A percentile compares a stretch with the other conserved stretches of the same genome.
These are phyloP conservation scores for Nebria ingens DNA, from an alignment of 1,140 invertebrate species.

Conservation along the genomic window DNA sequence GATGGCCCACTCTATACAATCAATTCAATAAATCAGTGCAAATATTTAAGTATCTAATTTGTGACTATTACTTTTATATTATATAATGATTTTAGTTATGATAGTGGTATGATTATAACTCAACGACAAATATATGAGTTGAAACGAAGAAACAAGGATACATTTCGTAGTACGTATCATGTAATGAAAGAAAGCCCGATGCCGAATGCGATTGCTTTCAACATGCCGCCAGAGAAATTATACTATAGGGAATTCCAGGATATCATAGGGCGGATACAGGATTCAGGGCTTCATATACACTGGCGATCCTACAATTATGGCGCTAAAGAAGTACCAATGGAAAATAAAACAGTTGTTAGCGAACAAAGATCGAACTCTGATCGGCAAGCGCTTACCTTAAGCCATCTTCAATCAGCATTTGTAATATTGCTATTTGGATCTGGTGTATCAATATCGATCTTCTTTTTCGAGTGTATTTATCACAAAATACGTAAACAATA, in stretches of 20 bases:
- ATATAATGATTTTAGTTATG: not conserved
- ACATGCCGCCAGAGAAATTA: not conserved
- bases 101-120: not conserved
- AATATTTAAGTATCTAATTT: no score
- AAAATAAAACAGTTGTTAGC: not conserved
- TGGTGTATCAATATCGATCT: not conserved
- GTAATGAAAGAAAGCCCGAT: not conserved
- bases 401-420: not conserved
- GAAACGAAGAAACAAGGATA: not conserved
- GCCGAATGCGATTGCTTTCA: not conserved
- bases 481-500: not conserved
- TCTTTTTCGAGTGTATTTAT: not conserved
- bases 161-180: not conserved
- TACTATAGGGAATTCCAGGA: not conserved
- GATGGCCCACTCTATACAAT: no score
- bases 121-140: not conserved
- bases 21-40: no score
- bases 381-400: not conserved
- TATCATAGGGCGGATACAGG: not conserved
- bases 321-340: not conserved
- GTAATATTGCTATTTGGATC: not conserved
- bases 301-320: not conserved
- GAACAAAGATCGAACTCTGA: not conserved
- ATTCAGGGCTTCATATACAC: not conserved
- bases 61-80: not conserved